Percentiles rank a stretch among this genome's conserved stretches.
These are phyloP conservation scores for Sycobia sp. DNA, from an alignment of 1,140 invertebrate genomes.

Conservation along the genomic window DNA sequence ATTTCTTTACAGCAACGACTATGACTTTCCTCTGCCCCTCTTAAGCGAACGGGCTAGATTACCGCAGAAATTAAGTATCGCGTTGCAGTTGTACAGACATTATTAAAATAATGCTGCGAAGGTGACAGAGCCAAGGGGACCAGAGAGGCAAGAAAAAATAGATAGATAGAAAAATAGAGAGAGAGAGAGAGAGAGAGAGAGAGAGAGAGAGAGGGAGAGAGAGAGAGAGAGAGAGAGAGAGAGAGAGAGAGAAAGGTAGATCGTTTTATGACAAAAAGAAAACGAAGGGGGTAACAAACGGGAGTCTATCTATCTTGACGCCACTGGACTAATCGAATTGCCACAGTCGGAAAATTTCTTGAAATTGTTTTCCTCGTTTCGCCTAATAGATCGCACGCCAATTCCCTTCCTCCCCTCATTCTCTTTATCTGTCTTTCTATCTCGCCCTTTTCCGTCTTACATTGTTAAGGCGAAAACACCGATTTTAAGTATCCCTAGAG, in stretches of 20 bases:
- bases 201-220: too few relatives aligned
- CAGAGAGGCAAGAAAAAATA: conserved; percentile 2
- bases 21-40: background rate
- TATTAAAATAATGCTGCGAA: conserved; percentile 47
- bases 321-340: conserved; percentile 61
- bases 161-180: too few relatives aligned
- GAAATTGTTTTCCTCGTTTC: conserved; percentile 59
- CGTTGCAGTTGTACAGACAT: conserved; percentile 44
- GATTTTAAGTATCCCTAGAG: too few relatives aligned
- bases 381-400: conserved; percentile 36
- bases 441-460: too few relatives aligned
- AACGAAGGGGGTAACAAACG: conserved; percentile 50
- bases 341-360: conserved; percentile 55
- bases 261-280: conserved; percentile 44
- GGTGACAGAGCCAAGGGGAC: conserved; percentile 11
- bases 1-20: conserved; percentile 36
- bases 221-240: too few relatives aligned
- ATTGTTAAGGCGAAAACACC: too few relatives aligned
- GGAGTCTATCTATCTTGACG: conserved; percentile 59
- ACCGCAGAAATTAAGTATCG: conserved; percentile 53
- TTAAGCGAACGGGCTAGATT: conserved; percentile 37
- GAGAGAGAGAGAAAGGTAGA: conserved; percentile 16
- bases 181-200: too few relatives aligned
- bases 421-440: too few relatives aligned
- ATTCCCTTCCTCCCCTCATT: background rate